These are phyloP conservation scores for Drosophila aff. DNA, from an alignment of 1,140 invertebrate species.

Conservation along the genomic window DNA sequence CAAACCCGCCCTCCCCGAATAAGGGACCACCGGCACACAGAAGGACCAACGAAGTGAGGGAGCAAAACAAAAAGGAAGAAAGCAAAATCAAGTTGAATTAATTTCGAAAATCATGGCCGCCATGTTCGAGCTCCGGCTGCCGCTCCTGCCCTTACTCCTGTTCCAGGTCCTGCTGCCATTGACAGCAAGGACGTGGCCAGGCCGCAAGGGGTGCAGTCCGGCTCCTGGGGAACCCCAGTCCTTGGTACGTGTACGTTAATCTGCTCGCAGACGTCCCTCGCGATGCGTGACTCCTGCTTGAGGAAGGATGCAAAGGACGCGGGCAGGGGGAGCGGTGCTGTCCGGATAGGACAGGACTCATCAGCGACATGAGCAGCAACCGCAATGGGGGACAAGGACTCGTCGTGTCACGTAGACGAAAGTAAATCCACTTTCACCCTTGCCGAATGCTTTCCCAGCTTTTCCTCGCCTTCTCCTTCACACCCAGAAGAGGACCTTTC, in stretches of 20 bases:
- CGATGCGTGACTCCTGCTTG: conserved; percentile 74
- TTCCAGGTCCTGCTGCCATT: conserved; percentile 47
- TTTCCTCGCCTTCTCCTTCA: conserved; percentile 8
- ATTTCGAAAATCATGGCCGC: conserved; percentile 83
- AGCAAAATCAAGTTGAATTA: conserved; percentile 84
- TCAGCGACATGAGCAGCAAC: conserved; percentile 46
- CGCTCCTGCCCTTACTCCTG: conserved; percentile 16
- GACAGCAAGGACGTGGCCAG: conserved; percentile 67
- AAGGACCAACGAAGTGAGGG: conserved; percentile 40
- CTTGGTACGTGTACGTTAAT: conserved; percentile 61
- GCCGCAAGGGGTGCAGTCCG: conserved; percentile 17
- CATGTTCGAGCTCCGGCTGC: conserved; percentile 34
- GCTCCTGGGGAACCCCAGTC: not conserved
- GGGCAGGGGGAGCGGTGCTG: conserved; percentile 14
- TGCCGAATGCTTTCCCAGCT: conserved; percentile 34
- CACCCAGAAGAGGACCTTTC: not conserved
- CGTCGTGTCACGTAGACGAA: conserved; percentile 76
- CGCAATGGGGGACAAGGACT: conserved; percentile 50
- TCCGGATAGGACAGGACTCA: conserved; percentile 52
- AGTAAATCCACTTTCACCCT: conserved; percentile 83
- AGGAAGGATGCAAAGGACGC: conserved; percentile 11
- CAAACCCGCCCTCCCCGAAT: not conserved
- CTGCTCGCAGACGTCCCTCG: conserved; percentile 77
- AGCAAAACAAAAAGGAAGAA: conserved; percentile 77
- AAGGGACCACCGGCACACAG: conserved; percentile 25